Evolutionary conservation across 2,888 invertebrate species (phyloP).

Genomic region (Cosmia pyralina): DNA sequence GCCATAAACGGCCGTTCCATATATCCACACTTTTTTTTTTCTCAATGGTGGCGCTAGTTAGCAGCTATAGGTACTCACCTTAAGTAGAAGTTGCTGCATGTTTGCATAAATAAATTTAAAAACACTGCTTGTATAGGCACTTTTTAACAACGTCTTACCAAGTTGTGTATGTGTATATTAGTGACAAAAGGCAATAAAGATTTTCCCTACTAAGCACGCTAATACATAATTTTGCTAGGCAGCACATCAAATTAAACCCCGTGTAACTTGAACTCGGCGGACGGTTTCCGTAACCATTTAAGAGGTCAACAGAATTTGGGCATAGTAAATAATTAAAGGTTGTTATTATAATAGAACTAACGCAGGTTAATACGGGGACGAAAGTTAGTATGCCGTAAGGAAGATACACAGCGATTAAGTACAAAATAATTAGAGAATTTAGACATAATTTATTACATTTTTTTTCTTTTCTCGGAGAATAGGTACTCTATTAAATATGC

Average conservation of each 20-base stretch:
- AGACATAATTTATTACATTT: not conserved
- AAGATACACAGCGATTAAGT: constrained; percentile 11
- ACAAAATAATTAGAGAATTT: no score
- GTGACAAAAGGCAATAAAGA: constrained; percentile 55
- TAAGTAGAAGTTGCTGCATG: not conserved
- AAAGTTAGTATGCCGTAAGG: constrained; percentile 3
- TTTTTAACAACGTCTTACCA: not conserved
- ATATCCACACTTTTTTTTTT: no score
- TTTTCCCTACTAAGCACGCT: constrained; percentile 49
- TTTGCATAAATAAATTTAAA: constrained; percentile 3
- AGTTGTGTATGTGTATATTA: constrained; percentile 28
- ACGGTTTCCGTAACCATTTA: not conserved
- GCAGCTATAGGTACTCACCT: no score
- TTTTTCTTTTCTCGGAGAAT: not conserved
- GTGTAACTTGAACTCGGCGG: constrained; percentile 27
- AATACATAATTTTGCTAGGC: constrained; percentile 58
- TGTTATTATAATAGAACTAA: constrained; percentile 43
- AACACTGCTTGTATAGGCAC: constrained; percentile 1
- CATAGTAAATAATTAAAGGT: constrained; percentile 38
- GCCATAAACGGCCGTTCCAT: no score
- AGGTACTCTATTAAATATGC: not conserved
- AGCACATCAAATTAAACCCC: constrained; percentile 46
- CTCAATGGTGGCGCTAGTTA: no score
- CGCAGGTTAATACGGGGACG: constrained; percentile 26
- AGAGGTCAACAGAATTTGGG: constrained; percentile 11